Conservation (phyloP, 2,888 invertebrate genomes). For the Gasteruption jaculator region DNA sequence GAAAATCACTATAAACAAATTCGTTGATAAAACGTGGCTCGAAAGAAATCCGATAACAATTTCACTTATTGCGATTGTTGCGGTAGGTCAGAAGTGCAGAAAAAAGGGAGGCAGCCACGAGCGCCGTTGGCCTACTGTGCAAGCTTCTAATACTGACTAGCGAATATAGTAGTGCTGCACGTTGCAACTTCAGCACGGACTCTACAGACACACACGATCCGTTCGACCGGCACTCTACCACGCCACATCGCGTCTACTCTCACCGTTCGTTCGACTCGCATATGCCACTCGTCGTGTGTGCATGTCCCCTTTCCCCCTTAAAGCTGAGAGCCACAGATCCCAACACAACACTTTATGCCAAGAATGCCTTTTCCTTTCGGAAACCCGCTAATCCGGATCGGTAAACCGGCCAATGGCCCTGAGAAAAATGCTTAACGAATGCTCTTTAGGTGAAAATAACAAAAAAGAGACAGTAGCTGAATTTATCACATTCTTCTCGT, state of each 20-base stretch:
- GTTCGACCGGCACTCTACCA: constrained; percentile 15
- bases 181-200: constrained; percentile 16
- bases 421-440: too few species aligned
- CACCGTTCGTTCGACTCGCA: constrained; percentile 21
- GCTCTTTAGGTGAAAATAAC: too few species aligned
- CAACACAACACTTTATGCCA: constrained; percentile 26
- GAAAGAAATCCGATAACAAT: too few species aligned
- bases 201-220: constrained; percentile 1
- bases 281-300: constrained; percentile 4
- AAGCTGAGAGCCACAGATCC: not conserved
- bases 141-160: constrained; percentile 32
- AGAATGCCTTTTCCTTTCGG: constrained; percentile 36
- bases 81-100: constrained; percentile 33
- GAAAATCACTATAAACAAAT: too few species aligned
- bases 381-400: too few species aligned
- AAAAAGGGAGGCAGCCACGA: constrained; percentile 42
- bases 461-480: too few species aligned
- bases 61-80: constrained; percentile 13
- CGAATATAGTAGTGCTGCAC: constrained; percentile 16
- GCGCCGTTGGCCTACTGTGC: constrained; percentile 49
- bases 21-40: too few species aligned
- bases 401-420: too few species aligned
- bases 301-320: constrained; percentile 16
- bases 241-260: constrained; percentile 24
- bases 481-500: too few species aligned